Evolutionary conservation across 2,797 vertebrate genomes (phyloP), one percentile per base, ranked within the genome.

Genomic region (Valencia hispanica): DNA sequence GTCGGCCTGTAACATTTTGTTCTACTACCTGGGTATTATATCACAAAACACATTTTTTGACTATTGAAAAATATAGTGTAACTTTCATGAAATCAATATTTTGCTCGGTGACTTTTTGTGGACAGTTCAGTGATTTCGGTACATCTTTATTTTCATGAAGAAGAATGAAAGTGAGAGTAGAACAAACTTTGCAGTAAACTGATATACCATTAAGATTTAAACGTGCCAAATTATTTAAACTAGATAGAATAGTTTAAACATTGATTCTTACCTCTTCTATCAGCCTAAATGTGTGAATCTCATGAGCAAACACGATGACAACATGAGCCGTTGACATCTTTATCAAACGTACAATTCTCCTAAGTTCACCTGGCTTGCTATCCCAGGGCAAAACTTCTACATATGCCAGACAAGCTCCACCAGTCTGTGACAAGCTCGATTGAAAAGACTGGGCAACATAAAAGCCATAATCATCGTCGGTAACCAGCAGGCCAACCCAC

Each of bases 391-490:
- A 84, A 47, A 93, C 80, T 74, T 95, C 88, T 17, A 86, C 73
- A 50, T 93, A 95, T 0, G 92, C 92, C 66, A 94, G 75, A 73
- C 94, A 94, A 53, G 85, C 78, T 14, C 43, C 70, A 57, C 78
- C 74, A 55, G 84, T 84, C 39, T 63, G 51, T 65, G 57, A 55
- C 25, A 93, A 47, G 27, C 86, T 83, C 14, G 84, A 59, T 0
- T 83, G 86, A 9, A 94, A 94, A 5, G 90, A 86, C 0, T 74
- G 84, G 59, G 92, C 92, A 57, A 90, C 94, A 55, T 94, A 55
- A 17, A 87, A 79, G 5, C 94, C 94, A 32, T 95, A 94, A 63
- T 94, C 93, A 77, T 94, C 93, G 63, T 93, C 80, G 71, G 90
- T 94, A 73, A 93, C 86, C 17, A 95, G 63, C 1, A 93, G 87